Conservation (phyloP, 35 echinoderm and acorn worm species). For the Heliocidaris tuberculata region DNA sequence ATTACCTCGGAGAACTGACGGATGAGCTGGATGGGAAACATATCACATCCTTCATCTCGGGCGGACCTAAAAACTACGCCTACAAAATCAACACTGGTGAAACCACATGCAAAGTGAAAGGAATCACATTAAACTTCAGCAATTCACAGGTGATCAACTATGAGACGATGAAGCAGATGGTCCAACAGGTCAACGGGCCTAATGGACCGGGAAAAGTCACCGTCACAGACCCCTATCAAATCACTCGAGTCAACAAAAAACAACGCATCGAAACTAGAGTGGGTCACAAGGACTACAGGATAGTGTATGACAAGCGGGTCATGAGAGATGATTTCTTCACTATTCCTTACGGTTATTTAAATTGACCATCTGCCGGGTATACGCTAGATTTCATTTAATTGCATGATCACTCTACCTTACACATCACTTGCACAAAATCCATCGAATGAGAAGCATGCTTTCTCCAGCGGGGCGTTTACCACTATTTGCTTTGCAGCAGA, state of each 20-base stretch:
- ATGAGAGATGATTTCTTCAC: slow-evolving; percentile 57
- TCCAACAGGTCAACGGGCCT: slow-evolving; percentile 43
- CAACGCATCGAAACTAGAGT: slow-evolving; percentile 59
- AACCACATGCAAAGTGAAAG: slow-evolving; percentile 62
- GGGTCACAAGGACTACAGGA: slow-evolving; percentile 67
- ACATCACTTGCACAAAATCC: too few relatives aligned
- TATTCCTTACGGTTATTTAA: slow-evolving; percentile 69
- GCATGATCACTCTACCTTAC: too few relatives aligned
- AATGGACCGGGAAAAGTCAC: slow-evolving; percentile 37
- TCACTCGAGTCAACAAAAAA: slow-evolving; percentile 61
- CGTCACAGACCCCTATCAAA: slow-evolving; percentile 54
- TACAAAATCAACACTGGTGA: slow-evolving; percentile 60
- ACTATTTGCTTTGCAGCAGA: too few relatives aligned
- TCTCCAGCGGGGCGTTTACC: background rate
- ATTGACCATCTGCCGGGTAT: too few relatives aligned
- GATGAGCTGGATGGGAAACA: slow-evolving; percentile 57
- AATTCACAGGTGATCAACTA: slow-evolving; percentile 60
- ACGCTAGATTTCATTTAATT: too few relatives aligned
- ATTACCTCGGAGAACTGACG: slow-evolving; percentile 55
- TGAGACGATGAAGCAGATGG: slow-evolving; percentile 65
- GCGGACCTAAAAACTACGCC: slow-evolving; percentile 70
- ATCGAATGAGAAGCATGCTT: background rate
- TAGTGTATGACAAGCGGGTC: too few relatives aligned
- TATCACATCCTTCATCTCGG: slow-evolving; percentile 55
- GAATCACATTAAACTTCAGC: slow-evolving; percentile 70